Conservation (phyloP, 2,888 invertebrate species). For the Andrena trimmerana region DNA sequence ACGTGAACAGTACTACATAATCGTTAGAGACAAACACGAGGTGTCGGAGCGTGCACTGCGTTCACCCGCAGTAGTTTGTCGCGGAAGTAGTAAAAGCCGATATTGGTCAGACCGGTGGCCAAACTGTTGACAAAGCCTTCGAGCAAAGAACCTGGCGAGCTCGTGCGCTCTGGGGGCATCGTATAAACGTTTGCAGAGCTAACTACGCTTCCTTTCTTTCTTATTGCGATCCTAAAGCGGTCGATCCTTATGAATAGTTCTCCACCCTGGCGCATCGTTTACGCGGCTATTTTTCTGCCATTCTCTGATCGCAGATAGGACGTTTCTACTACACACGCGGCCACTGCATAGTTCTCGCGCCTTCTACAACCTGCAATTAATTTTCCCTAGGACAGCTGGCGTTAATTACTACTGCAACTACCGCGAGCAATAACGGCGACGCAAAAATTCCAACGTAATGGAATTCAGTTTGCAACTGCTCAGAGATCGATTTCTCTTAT, state of each 20-base stretch:
- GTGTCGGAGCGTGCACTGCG: not conserved
- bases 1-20: not conserved
- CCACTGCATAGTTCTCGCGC: not conserved
- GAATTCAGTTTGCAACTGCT: no score
- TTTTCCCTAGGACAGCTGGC: not conserved
- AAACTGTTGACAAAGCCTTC: conserved; percentile 18
- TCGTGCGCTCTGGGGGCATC: not conserved
- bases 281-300: not conserved
- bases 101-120: conserved; percentile 38
- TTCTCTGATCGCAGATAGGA: not conserved
- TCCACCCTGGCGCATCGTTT: not conserved
- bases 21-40: not conserved
- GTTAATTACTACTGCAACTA: not conserved
- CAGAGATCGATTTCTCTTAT: no score
- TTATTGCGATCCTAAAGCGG: conserved; percentile 9
- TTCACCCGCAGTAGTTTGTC: not conserved
- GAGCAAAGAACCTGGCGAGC: conserved; percentile 25
- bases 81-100: conserved; percentile 44
- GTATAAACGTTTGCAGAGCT: conserved; percentile 29
- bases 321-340: not conserved
- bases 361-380: no score
- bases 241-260: not conserved
- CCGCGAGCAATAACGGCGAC: not conserved
- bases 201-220: not conserved
- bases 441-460: no score